Base-by-base conservation (phyloP, 2,888 invertebrate species). In the Epiblema foenella region DNA sequence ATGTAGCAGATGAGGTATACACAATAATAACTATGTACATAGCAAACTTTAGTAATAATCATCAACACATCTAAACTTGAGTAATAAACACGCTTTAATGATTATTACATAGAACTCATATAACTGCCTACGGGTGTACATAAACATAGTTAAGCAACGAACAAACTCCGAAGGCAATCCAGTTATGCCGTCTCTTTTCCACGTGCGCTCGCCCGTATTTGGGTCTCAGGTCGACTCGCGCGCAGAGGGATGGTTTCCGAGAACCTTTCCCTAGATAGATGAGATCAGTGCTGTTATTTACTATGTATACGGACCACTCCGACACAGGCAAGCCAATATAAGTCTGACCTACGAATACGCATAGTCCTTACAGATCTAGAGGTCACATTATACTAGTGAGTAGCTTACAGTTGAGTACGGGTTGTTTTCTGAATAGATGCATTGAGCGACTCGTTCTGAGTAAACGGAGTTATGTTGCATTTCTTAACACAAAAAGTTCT, bases 111-210 rank as follows among this genome's bases (percentile, higher is more conserved):
- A 66, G 20, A 56, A 29, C 39, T 39, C 42, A 52, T 42, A 54
- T 76, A 77, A 77, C 73, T 79, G 74, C 76, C 72, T 69, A 76
- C 77, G 77, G 78, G 78, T 77, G 79, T 76, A 78, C 81, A 75
- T 73, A n/a, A 46, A 46, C 46, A n/a, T 29, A 79, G 82, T 83
- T 83, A 82, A 83, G 84, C 83, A 84, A 83, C 79, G 82, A 80
- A 80, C 75, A 76, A 80, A 74, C 77, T 78, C 79, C 85, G 89
- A 89, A 89, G 89, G 89, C 82, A 85, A 90, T 88, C 90, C 82
- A 89, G 85, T 87, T 82, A 78, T 73, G 75, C 75, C 73, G 73
- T 87, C 84, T 75, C 76, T 46, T 74, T 88, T 79, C 10, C 77
- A 70, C 83, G 39, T 52, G 42, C 11, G 39, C 15, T 10, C 11